These are phyloP conservation scores for Habropoda laboriosa DNA, from an alignment of 1,140 invertebrate species.

Conservation along the genomic window DNA sequence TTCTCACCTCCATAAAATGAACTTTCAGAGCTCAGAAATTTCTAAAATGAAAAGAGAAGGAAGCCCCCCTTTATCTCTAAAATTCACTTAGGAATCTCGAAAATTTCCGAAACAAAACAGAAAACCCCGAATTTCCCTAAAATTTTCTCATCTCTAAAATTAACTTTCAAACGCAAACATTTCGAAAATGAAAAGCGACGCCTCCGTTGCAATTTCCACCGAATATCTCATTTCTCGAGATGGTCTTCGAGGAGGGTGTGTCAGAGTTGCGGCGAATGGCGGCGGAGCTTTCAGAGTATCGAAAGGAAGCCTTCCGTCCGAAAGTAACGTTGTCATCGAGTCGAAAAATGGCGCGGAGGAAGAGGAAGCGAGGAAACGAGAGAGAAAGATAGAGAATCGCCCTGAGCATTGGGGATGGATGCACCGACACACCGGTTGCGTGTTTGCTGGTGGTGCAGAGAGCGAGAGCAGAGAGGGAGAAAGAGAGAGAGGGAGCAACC, in stretches of 20 bases:
- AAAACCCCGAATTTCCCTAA: too few species aligned
- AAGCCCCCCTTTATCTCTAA: too few species aligned
- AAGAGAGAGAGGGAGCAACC: constrained; percentile 11
- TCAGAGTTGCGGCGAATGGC: not conserved
- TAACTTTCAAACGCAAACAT: too few species aligned
- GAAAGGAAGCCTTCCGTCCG: constrained; percentile 52
- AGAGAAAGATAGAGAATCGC: constrained; percentile 20
- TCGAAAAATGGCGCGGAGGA: constrained; percentile 43
- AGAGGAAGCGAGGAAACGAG: not conserved
- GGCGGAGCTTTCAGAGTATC: constrained; percentile 55
- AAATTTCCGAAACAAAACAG: too few species aligned
- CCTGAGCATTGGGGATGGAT: constrained; percentile 38
- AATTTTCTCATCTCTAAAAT: too few species aligned
- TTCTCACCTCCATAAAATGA: too few species aligned
- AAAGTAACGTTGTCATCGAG: constrained; percentile 37
- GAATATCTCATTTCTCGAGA: too few species aligned
- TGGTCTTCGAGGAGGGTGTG: constrained; percentile 8
- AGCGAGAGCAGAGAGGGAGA: not conserved
- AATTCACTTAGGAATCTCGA: too few species aligned
- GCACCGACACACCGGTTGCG: constrained; percentile 13
- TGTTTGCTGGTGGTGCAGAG: constrained; percentile 37
- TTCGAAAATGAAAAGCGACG: too few species aligned
- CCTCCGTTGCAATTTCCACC: too few species aligned
- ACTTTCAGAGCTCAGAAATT: too few species aligned
- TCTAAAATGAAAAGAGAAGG: too few species aligned